phyloP scores from a whole-genome alignment of 2,888 invertebrate species.

The Uropetala carovei region DNA sequence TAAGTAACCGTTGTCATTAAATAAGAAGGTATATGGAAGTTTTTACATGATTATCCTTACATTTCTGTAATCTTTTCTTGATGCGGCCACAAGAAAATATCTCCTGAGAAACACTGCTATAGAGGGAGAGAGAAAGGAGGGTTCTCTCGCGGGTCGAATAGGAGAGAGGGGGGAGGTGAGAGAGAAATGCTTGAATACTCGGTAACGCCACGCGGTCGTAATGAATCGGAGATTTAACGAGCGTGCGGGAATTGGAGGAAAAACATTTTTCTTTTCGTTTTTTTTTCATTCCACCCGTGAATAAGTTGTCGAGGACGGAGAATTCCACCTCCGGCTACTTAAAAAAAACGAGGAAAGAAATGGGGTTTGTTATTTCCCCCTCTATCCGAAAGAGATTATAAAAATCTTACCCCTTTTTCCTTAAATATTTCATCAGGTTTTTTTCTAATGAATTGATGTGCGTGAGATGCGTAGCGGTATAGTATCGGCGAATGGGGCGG shows the following conservation, averaged over 20 bases:
- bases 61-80: too few species aligned
- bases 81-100: too few species aligned
- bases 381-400: not conserved
- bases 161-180: not conserved
- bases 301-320: not conserved
- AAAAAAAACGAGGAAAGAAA: not conserved
- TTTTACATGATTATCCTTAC: too few species aligned
- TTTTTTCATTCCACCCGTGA: not conserved
- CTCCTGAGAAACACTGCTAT: too few species aligned
- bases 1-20: too few species aligned
- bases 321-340: slow-evolving; percentile 9
- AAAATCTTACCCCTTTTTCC: too few species aligned
- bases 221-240: slow-evolving; percentile 24
- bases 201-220: not conserved
- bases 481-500: not conserved
- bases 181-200: not conserved
- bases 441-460: too few species aligned
- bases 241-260: slow-evolving; percentile 30
- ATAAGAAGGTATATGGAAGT: too few species aligned
- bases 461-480: too few species aligned
- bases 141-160: too few species aligned
- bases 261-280: not conserved
- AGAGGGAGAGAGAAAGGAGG: too few species aligned
- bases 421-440: too few species aligned
- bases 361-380: not conserved